phyloP scores from a whole-genome alignment of 2,113 vertebrate genomes.

The Sminthopsis crassicaudata region DNA sequence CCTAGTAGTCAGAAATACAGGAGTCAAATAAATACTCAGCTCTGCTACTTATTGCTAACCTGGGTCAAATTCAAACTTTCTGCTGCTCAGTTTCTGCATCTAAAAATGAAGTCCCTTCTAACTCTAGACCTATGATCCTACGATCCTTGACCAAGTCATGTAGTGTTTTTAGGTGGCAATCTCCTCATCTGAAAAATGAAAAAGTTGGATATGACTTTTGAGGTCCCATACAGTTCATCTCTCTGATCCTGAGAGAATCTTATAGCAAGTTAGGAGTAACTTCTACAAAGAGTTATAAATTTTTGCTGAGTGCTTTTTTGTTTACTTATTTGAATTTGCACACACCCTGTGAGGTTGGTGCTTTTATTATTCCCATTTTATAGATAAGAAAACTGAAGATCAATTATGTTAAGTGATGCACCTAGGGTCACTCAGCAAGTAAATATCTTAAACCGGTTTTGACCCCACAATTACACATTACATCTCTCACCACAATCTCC shows the following conservation, averaged over 20 bases:
- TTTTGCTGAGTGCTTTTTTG: background rate
- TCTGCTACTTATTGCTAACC: background rate
- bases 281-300: background rate
- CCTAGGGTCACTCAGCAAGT: background rate
- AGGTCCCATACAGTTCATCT: background rate
- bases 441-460: background rate
- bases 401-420: background rate
- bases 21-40: background rate
- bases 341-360: background rate
- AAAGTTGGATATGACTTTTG: background rate
- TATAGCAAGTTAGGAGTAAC: background rate
- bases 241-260: background rate
- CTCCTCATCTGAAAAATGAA: background rate
- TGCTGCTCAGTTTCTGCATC: background rate
- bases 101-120: background rate
- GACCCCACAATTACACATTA: background rate
- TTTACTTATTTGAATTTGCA: background rate
- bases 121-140: background rate
- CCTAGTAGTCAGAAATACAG: background rate
- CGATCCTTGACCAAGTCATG: background rate
- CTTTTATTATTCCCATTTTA: background rate
- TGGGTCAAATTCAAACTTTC: background rate
- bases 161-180: background rate
- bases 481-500: background rate
- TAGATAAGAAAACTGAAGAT: background rate